phyloP scores from a whole-genome alignment of 2,888 invertebrate species.

The Acanthosoma haemorrhoidale region DNA sequence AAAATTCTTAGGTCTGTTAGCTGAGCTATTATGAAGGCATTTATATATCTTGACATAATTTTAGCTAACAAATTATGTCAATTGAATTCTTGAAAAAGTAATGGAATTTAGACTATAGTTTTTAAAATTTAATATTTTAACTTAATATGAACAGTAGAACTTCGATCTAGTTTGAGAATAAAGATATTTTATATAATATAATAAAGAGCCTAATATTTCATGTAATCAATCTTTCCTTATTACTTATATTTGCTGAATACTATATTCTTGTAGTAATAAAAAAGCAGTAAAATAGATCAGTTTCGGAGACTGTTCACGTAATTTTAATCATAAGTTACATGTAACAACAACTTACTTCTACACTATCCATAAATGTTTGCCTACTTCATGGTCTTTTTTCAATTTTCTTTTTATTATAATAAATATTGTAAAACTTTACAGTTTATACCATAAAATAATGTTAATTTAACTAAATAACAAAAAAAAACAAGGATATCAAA shows the following conservation, averaged over 20 bases:
- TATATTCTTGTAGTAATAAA: slow-evolving; percentile 17
- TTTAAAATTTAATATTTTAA: not conserved
- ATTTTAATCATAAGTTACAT: too few relatives aligned
- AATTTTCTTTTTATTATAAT: too few relatives aligned
- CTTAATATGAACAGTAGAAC: slow-evolving; percentile 6
- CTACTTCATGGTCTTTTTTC: too few relatives aligned
- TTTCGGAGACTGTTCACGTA: not conserved
- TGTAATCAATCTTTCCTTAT: slow-evolving; percentile 1
- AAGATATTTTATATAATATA: slow-evolving; percentile 9
- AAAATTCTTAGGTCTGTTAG: not conserved
- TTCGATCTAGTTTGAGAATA: too few relatives aligned
- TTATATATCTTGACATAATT: too few relatives aligned
- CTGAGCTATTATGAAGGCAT: not conserved
- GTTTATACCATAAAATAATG: not conserved
- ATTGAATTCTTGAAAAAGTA: not conserved
- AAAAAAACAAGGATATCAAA: not conserved
- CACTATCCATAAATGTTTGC: too few relatives aligned
- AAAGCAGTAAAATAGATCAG: slow-evolving; percentile 3
- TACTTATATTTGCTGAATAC: slow-evolving; percentile 22
- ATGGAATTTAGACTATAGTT: not conserved
- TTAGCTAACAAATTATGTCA: too few relatives aligned
- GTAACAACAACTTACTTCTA: too few relatives aligned
- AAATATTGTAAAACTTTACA: too few relatives aligned
- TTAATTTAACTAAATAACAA: not conserved
- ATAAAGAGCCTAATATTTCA: slow-evolving; percentile 19